A percentile compares a stretch with the other conserved stretches of the same genome.
Evolutionary conservation across 1,140 invertebrate genomes (phyloP).

Genomic region (Leptinotarsa undecemlineata): DNA sequence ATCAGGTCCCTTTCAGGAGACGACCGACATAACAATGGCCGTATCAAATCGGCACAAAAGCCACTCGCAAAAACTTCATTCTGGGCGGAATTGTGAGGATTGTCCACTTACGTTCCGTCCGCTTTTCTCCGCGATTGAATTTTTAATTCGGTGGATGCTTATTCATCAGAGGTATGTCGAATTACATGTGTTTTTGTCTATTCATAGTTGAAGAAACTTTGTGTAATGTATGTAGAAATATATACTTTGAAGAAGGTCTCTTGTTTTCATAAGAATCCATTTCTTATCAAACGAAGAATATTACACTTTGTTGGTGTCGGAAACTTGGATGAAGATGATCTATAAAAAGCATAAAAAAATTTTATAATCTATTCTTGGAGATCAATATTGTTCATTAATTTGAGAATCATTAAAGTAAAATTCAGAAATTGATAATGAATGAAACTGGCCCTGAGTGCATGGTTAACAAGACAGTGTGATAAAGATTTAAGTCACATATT

Average conservation of each 20-base stretch:
- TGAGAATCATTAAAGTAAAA: too few species aligned
- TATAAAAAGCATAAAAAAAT: not conserved
- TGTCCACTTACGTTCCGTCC: not conserved
- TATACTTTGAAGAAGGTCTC: too few species aligned
- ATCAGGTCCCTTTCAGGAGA: conserved; percentile 35
- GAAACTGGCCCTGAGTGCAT: too few species aligned
- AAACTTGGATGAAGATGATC: not conserved
- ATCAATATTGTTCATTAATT: too few species aligned
- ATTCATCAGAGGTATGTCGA: not conserved
- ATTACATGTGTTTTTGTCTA: too few species aligned
- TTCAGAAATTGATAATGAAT: too few species aligned
- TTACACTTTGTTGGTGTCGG: not conserved
- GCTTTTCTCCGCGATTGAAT: not conserved
- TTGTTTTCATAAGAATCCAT: too few species aligned
- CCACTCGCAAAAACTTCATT: conserved; percentile 40
- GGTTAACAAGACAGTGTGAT: too few species aligned
- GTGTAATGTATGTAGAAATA: too few species aligned
- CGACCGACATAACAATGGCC: conserved; percentile 40
- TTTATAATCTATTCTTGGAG: not conserved
- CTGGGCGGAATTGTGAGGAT: conserved; percentile 23
- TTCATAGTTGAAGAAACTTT: too few species aligned
- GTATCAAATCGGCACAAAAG: conserved; percentile 31
- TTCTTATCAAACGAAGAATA: too few species aligned
- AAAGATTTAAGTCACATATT: too few species aligned
- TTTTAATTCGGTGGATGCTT: conserved; percentile 8